Percentiles rank a stretch among this genome's conserved stretches.
These are phyloP conservation scores for Lithophane socia DNA, from an alignment of 2,888 invertebrate species.

Conservation along the genomic window DNA sequence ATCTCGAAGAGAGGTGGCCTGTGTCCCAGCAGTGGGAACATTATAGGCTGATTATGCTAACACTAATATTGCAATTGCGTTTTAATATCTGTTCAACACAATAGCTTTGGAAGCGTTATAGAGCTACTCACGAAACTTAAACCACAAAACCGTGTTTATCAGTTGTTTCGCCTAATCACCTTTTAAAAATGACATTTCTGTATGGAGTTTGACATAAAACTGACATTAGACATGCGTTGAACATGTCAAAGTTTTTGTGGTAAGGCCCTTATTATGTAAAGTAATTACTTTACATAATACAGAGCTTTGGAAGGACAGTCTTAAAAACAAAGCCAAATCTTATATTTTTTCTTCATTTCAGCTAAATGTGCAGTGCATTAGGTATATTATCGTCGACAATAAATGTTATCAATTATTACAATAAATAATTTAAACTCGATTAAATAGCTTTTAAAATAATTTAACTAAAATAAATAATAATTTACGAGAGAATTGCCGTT, in stretches of 20 bases:
- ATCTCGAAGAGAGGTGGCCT: too few species aligned
- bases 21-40: too few species aligned
- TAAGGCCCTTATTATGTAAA: not conserved
- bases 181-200: too few species aligned
- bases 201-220: too few species aligned
- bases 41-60: not conserved
- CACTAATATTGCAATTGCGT: not conserved
- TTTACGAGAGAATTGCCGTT: conserved; percentile 59
- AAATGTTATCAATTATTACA: conserved; percentile 18
- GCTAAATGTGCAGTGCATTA: conserved; percentile 29
- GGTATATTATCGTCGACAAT: conserved; percentile 22
- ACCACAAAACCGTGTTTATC: too few species aligned
- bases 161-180: too few species aligned
- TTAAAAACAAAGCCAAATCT: conserved; percentile 6
- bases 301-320: not conserved
- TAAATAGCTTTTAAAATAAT: conserved; percentile 59
- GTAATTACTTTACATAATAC: too few species aligned
- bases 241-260: too few species aligned
- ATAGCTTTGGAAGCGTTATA: not conserved
- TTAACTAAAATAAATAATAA: conserved; percentile 62
- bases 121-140: not conserved
- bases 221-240: too few species aligned
- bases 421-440: conserved; percentile 61
- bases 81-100: not conserved
- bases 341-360: conserved; percentile 23